Evolutionary conservation across 1,140 invertebrate genomes (phyloP).

Genomic region (Megalonaias nervosa): DNA sequence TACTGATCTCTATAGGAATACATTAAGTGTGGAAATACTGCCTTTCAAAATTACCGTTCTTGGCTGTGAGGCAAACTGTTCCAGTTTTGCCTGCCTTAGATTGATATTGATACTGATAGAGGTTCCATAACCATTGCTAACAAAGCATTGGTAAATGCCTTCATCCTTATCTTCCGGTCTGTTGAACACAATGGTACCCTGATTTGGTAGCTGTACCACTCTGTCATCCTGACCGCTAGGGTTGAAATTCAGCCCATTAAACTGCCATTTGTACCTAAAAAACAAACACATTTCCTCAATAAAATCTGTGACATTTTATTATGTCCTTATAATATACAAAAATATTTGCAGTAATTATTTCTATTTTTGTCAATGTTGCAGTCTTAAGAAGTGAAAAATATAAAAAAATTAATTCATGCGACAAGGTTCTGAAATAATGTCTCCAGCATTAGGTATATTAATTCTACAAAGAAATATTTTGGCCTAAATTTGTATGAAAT

Average conservation of each 20-base stretch:
- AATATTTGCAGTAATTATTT: too few relatives aligned
- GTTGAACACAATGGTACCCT: constrained; percentile 92
- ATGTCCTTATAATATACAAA: too few relatives aligned
- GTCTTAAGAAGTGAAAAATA: too few relatives aligned
- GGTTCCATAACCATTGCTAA: constrained; percentile 93
- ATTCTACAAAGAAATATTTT: too few relatives aligned
- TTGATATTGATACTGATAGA: constrained; percentile 53
- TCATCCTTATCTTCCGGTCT: constrained; percentile 92
- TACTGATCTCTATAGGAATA: too few relatives aligned
- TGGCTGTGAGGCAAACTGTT: constrained; percentile 36
- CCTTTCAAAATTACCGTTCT: constrained; percentile 4
- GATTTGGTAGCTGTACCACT: constrained; percentile 91
- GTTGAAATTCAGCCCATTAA: constrained; percentile 93
- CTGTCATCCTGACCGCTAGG: constrained; percentile 80
- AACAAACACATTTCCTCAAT: constrained; percentile 5
- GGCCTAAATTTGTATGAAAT: too few relatives aligned
- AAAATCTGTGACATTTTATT: too few relatives aligned
- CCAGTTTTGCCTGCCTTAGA: constrained; percentile 53
- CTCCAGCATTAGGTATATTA: too few relatives aligned
- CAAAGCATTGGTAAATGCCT: constrained; percentile 96
- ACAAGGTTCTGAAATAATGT: too few relatives aligned
- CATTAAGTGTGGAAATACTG: too few relatives aligned
- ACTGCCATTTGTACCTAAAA: constrained; percentile 93
- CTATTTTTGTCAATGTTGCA: too few relatives aligned
- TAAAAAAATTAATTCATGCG: too few relatives aligned